These are phyloP conservation scores for Philereme vetulata DNA, from an alignment of 2,888 invertebrate species.

Conservation along the genomic window DNA sequence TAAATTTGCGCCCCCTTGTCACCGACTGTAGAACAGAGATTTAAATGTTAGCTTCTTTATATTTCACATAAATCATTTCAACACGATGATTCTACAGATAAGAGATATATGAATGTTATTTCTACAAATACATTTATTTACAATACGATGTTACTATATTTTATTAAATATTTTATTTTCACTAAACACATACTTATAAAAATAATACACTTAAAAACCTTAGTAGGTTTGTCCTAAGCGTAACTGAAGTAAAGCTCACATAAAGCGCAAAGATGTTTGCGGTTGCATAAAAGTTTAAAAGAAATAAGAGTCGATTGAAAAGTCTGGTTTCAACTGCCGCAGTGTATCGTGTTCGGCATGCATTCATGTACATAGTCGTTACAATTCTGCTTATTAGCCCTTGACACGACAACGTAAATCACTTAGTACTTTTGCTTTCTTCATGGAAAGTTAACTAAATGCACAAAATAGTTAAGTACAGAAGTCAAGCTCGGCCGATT, in stretches of 20 bases:
- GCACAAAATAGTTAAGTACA: no score
- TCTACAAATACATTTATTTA: not conserved
- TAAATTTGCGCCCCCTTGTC: no score
- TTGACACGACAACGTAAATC: constrained; percentile 33
- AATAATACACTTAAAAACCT: no score
- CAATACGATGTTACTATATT: not conserved
- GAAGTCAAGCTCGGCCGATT: no score
- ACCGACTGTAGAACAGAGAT: no score
- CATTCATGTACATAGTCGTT: constrained; percentile 12
- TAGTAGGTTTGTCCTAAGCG: no score
- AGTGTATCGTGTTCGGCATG: constrained; percentile 18
- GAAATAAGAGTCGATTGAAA: constrained; percentile 3
- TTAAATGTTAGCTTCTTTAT: no score
- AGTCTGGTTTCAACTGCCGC: constrained; percentile 4
- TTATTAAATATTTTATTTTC: no score
- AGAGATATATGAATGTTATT: no score
- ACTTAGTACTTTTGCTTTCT: constrained; percentile 31
- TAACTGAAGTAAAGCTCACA: not conserved
- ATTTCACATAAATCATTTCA: no score
- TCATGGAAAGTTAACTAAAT: constrained; percentile 13
- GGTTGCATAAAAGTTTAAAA: not conserved
- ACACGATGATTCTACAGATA: no score
- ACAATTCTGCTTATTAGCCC: constrained; percentile 24
- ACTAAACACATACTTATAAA: no score
- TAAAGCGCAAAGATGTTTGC: not conserved